Conservation (phyloP, 2,888 invertebrate genomes). For the Eumerus sabulonum region DNA sequence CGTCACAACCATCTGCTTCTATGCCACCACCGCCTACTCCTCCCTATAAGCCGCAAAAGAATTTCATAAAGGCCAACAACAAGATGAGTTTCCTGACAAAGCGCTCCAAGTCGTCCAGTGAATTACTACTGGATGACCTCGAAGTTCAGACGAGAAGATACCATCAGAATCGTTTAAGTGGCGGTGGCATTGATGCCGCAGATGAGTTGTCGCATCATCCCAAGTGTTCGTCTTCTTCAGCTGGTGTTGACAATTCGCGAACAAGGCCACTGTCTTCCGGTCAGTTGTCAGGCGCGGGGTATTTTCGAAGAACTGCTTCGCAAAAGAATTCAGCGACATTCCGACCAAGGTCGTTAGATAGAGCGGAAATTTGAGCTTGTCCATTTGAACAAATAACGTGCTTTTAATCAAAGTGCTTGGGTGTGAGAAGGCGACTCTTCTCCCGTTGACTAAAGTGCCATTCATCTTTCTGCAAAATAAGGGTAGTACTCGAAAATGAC, state of each 20-base stretch:
- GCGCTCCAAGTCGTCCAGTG: slow-evolving; percentile 75
- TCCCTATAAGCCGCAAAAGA: slow-evolving; percentile 34
- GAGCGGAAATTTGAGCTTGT: slow-evolving; percentile 38
- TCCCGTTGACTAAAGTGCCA: too few species aligned
- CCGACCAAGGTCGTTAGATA: slow-evolving; percentile 38
- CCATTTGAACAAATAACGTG: too few species aligned
- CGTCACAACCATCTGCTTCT: slow-evolving; percentile 69
- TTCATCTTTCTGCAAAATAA: too few species aligned
- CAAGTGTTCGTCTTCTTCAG: slow-evolving; percentile 7
- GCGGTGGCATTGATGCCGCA: slow-evolving; percentile 26
- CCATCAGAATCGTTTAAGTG: slow-evolving; percentile 67
- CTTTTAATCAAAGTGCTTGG: too few species aligned
- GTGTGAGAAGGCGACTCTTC: too few species aligned
- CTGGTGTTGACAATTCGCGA: neutral
- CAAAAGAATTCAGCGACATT: slow-evolving; percentile 34
- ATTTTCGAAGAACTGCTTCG: slow-evolving; percentile 42
- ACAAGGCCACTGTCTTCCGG: slow-evolving; percentile 2
- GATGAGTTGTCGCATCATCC: slow-evolving; percentile 5
- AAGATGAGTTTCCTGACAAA: slow-evolving; percentile 72
- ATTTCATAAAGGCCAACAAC: slow-evolving; percentile 41
- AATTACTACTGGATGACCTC: slow-evolving; percentile 75
- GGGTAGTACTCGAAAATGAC: too few species aligned
- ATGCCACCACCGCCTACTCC: slow-evolving; percentile 16
- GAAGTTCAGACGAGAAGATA: slow-evolving; percentile 75
- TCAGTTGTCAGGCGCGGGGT: slow-evolving; percentile 21